Evolutionary conservation across 2,797 vertebrate genomes (phyloP).

Genomic region (Steatocranus sp.): DNA sequence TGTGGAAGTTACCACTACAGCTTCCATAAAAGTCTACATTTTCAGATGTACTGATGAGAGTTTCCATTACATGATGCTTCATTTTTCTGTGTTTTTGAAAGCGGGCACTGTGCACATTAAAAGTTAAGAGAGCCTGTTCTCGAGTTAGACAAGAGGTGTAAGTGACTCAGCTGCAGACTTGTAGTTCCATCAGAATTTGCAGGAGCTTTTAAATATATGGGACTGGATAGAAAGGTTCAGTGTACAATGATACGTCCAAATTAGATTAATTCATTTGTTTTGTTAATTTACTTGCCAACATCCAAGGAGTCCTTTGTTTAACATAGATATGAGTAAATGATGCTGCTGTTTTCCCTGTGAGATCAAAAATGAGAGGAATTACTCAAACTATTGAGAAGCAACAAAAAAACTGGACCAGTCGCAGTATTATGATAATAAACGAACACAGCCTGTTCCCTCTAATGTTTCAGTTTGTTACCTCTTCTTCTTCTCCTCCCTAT

Average conservation of each 20-base stretch:
- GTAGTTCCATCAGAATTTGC: background rate
- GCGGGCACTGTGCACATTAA: background rate
- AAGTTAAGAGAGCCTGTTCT: background rate
- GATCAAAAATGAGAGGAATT: background rate
- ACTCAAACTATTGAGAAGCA: background rate
- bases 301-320: background rate
- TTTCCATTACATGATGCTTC: background rate
- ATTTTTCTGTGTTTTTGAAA: background rate
- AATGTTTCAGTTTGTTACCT: background rate
- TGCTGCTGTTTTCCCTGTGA: background rate
- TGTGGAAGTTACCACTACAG: background rate
- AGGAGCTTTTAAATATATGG: background rate
- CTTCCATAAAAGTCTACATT: background rate
- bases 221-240: background rate
- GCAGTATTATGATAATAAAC: background rate
- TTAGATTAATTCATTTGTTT: background rate
- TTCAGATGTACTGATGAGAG: background rate
- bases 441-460: background rate
- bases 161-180: background rate
- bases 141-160: background rate
- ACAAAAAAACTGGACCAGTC: background rate
- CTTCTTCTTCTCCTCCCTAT: background rate
- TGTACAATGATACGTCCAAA: background rate
- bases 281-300: background rate
- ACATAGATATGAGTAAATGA: background rate